These are phyloP conservation scores for Ornithorhynchus anatinus DNA, from an alignment of 2,113 vertebrate species.

Conservation along the genomic window DNA sequence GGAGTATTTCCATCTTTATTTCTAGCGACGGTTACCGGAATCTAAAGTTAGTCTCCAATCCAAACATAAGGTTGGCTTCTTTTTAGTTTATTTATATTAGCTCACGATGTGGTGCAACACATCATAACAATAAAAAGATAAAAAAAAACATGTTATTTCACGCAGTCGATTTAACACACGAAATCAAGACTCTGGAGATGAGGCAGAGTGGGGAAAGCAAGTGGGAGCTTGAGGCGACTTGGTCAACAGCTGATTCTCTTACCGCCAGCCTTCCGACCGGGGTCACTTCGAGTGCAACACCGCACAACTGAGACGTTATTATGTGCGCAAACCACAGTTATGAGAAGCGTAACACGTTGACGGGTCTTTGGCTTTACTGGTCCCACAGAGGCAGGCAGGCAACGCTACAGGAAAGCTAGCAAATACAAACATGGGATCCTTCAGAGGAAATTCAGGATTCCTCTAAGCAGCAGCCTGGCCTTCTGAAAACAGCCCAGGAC, in stretches of 20 bases:
- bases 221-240: neutral
- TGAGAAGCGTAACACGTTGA: neutral
- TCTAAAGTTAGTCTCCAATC: neutral
- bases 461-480: too few relatives aligned
- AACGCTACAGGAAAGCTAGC: too few relatives aligned
- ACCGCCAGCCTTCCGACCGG: neutral
- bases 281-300: neutral
- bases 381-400: neutral
- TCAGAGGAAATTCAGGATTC: too few relatives aligned
- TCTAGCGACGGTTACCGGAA: neutral
- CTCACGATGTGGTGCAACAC: neutral
- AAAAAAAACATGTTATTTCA: neutral
- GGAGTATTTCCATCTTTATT: neutral
- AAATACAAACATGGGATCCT: too few relatives aligned
- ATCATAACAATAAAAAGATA: neutral
- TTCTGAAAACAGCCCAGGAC: too few relatives aligned
- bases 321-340: neutral
- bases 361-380: neutral
- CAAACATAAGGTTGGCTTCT: neutral
- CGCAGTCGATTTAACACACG: neutral
- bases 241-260: neutral
- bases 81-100: neutral
- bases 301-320: neutral
- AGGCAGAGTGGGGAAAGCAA: neutral
- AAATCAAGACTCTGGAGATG: neutral